Evolutionary conservation across 2,888 invertebrate species (phyloP).

Genomic region (Pyrrhia umbra): DNA sequence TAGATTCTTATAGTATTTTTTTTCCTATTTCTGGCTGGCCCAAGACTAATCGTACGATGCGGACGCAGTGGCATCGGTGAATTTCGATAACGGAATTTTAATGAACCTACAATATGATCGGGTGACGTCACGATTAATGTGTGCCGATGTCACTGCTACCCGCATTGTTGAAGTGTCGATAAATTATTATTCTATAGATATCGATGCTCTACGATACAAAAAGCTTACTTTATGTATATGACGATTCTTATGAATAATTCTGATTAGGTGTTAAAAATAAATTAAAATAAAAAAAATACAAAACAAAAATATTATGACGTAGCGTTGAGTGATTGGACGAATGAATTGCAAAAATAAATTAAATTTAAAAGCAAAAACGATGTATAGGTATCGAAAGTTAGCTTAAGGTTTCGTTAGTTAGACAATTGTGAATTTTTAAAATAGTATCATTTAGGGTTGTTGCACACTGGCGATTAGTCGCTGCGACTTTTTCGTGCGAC

Average conservation of each 20-base stretch:
- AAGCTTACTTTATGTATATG: constrained; percentile 64
- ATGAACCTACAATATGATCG: constrained; percentile 17
- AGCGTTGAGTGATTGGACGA: constrained; percentile 67
- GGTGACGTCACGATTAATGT: constrained; percentile 22
- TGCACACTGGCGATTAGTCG: constrained; percentile 45
- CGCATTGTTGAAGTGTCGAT: constrained; percentile 53
- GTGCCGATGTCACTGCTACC: constrained; percentile 43
- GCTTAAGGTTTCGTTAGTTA: constrained; percentile 59
- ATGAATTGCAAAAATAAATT: constrained; percentile 57
- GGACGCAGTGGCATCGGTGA: constrained; percentile 41
- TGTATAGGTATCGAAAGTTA: constrained; percentile 55
- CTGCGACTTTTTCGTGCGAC: constrained; percentile 53
- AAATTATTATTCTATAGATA: constrained; percentile 58
- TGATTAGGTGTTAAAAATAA: constrained; percentile 68
- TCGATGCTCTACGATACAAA: constrained; percentile 59
- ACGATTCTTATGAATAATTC: constrained; percentile 74
- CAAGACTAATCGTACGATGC: constrained; percentile 57
- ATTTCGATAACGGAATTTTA: constrained; percentile 16
- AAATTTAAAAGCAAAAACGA: constrained; percentile 48
- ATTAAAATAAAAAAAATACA: constrained; percentile 63
- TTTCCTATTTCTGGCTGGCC: constrained; percentile 69
- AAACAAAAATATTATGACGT: constrained; percentile 69
- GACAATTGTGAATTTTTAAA: constrained; percentile 61
- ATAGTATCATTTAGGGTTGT: constrained; percentile 57
- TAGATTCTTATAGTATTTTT: constrained; percentile 70